phyloP scores from a whole-genome alignment of 1,140 invertebrate genomes.

The Notospermus geniculatus region DNA sequence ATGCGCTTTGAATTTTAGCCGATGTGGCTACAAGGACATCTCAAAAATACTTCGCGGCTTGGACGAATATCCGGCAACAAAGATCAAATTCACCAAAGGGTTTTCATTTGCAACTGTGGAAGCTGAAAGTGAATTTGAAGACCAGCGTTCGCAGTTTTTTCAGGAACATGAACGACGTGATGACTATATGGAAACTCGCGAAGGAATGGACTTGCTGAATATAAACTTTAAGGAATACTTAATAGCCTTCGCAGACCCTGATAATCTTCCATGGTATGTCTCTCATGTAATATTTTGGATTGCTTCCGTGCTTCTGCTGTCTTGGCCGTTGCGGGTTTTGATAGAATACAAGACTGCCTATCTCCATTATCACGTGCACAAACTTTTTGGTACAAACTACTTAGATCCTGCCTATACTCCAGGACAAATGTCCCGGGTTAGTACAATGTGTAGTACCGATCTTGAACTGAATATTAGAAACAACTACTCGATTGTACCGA shows the following conservation, averaged over 20 bases:
- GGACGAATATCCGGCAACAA: conserved; percentile 69
- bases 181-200: conserved; percentile 86
- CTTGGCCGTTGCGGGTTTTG: conserved; percentile 79
- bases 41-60: conserved; percentile 70
- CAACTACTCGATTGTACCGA: conserved; percentile 66
- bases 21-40: conserved; percentile 78
- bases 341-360: conserved; percentile 84
- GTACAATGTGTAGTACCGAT: conserved; percentile 64
- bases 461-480: conserved; percentile 66
- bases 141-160: conserved; percentile 79
- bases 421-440: conserved; percentile 58
- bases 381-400: conserved; percentile 61
- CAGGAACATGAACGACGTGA: conserved; percentile 76
- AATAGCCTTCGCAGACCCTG: conserved; percentile 65
- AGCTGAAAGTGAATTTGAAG: conserved; percentile 79
- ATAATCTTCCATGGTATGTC: conserved; percentile 67
- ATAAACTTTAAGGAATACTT: conserved; percentile 69
- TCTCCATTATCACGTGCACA: conserved; percentile 69
- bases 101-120: conserved; percentile 79
- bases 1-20: conserved; percentile 74
- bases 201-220: conserved; percentile 75
- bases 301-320: conserved; percentile 72
- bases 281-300: conserved; percentile 68
- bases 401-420: conserved; percentile 44
- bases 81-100: conserved; percentile 73